phyloP scores from a whole-genome alignment of 2,888 invertebrate genomes.

The Diloba caeruleocephala region DNA sequence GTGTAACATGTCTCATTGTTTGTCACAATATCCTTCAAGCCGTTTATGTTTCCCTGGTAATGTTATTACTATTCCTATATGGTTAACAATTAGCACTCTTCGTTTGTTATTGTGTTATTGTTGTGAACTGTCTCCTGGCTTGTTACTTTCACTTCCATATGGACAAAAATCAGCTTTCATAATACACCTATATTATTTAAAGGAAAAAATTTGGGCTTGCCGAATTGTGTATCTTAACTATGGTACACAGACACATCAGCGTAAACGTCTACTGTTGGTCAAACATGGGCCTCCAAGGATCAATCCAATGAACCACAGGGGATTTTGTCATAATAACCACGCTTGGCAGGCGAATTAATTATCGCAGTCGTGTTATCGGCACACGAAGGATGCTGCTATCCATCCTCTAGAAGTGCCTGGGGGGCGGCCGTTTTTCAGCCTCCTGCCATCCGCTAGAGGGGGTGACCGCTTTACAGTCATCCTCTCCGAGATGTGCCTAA shows the following conservation, averaged over 20 bases:
- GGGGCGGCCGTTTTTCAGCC: too few species aligned
- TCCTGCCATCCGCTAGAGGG: too few species aligned
- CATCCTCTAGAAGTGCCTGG: too few species aligned
- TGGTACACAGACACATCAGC: neutral
- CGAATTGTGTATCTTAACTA: neutral
- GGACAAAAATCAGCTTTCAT: slow-evolving; percentile 22
- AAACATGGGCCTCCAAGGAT: too few species aligned
- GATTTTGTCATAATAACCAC: too few species aligned
- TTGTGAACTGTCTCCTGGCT: slow-evolving; percentile 12
- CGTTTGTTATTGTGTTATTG: slow-evolving; percentile 11
- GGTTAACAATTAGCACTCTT: slow-evolving; percentile 21
- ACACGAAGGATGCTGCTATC: too few species aligned
- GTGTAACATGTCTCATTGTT: slow-evolving; percentile 62
- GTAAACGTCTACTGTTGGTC: too few species aligned
- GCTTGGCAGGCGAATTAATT: too few species aligned
- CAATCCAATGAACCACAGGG: too few species aligned
- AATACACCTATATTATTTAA: slow-evolving; percentile 12
- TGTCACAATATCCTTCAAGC: slow-evolving; percentile 66
- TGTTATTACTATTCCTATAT: slow-evolving; percentile 27
- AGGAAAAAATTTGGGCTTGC: slow-evolving; percentile 1
- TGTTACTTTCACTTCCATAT: slow-evolving; percentile 36
- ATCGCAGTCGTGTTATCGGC: too few species aligned
- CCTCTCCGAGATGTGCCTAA: too few species aligned
- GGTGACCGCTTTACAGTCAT: too few species aligned
- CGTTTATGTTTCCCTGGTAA: slow-evolving; percentile 49